Base-by-base conservation (phyloP, 2,888 invertebrate species). In the Diloba caeruleocephala region DNA sequence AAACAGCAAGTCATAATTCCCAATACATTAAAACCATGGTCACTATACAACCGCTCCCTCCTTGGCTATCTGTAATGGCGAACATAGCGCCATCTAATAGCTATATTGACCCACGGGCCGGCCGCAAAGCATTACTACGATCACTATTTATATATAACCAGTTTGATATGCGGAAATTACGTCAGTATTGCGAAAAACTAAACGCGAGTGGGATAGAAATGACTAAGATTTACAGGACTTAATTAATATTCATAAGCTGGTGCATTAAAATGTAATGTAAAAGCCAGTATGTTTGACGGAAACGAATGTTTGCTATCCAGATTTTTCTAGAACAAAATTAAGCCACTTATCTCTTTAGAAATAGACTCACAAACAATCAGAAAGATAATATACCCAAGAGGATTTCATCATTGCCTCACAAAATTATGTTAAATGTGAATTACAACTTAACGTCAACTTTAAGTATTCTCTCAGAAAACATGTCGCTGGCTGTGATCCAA, bases 11-110 rank as follows among this genome's bases (percentile, higher is more conserved):
- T 38, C 33, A 59, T 29, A 8, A 28, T 31, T 37, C 26, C 26
- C 33, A 52, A 46, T 37, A 48, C 49, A 49, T 49, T 39, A 46
- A 39, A 64, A 33, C 7, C 41, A 63, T 81, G 76, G 80, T 68
- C 61, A 74, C 76, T 45, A 6, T 26, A 69, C 19, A 9, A 50
- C 43, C 53, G 73, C 71, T 75, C 76, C 76, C 73, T 73, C 57
- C 65, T 66, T 46, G 58, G 76, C 74, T 74, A 77, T 78, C 80
- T 52, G 81, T 86, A 83, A 87, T 82, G 79, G 81, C 77, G 71
- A 74, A 71, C 79, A 69, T 81, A 81, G 78, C 81, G 79, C 82
- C 83, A 76, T 79, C 82, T 86, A 88, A 88, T 89, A 86, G 84
- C 88, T 84, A 84, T 87, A 89, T 87, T 87, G 87, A 84, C 85